Evolutionary conservation across 2,888 invertebrate species (phyloP).

Genomic region (Drosophila borealis): DNA sequence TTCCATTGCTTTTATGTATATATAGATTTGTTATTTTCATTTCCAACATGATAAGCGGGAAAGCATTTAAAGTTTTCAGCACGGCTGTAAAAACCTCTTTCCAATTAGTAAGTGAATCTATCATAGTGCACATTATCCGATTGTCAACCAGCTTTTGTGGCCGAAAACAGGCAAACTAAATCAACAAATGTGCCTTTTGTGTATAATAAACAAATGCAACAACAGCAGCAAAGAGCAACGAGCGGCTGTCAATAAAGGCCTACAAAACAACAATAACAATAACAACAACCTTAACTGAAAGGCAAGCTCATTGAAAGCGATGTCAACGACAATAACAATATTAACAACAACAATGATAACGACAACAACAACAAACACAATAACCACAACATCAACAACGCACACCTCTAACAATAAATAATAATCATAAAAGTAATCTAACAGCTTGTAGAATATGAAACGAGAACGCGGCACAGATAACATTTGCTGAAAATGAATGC

Average conservation of each 20-base stretch:
- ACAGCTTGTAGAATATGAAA: slow-evolving; percentile 27
- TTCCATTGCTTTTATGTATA: background rate
- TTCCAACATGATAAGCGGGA: slow-evolving; percentile 30
- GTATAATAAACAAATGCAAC: slow-evolving; percentile 41
- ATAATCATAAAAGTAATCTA: slow-evolving; percentile 50
- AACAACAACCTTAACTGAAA: slow-evolving; percentile 34
- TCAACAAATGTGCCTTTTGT: slow-evolving; percentile 54
- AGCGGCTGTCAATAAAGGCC: slow-evolving; percentile 21
- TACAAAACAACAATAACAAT: slow-evolving; percentile 44
- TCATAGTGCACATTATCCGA: slow-evolving; percentile 22
- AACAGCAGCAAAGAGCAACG: slow-evolving; percentile 19
- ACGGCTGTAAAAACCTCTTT: slow-evolving; percentile 24
- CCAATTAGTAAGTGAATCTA: slow-evolving; percentile 39
- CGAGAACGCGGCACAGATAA: slow-evolving; percentile 17
- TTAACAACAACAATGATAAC: slow-evolving; percentile 25
- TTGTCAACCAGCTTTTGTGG: slow-evolving; percentile 55
- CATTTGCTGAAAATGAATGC: slow-evolving; percentile 37
- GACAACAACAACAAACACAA: slow-evolving; percentile 28
- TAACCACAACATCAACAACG: slow-evolving; percentile 15
- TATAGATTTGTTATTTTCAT: slow-evolving; percentile 21
- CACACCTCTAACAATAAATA: slow-evolving; percentile 46
- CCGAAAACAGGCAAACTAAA: slow-evolving; percentile 39
- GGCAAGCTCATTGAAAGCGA: slow-evolving; percentile 37
- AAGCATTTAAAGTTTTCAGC: slow-evolving; percentile 31
- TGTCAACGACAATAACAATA: slow-evolving; percentile 38